Evolutionary conservation across 2,888 invertebrate species (phyloP), one percentile per base, ranked within the genome.

Genomic region (Biston betularia): DNA sequence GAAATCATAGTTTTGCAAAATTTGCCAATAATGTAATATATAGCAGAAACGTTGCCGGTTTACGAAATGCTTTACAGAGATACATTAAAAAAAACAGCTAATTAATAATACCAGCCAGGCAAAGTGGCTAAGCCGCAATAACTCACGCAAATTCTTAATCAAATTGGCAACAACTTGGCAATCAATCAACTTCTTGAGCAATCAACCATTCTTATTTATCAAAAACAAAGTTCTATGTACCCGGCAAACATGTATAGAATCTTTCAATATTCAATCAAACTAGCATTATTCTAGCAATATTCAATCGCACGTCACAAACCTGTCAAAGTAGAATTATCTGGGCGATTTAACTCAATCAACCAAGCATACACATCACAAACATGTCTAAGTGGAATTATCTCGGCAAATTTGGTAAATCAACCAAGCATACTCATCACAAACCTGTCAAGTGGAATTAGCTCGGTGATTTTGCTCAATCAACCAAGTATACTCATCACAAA

Each of bases 1-100:
- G 35, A 38, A 53, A 53, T 10, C 11, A 53, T 53, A 38, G 6
- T 53, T 53, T 54, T 54, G 54, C 54, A 12, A 8, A 54, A 54
- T 11, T 42, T 45, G 55, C 42, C 50, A 62, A 56, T 52, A 40
- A 35, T 59, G 9, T 57, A 34, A 38, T 14, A 56, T 2, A 7
- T 44, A 55, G 55, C 44, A n/a, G 44, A 54, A 53, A 53, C 7
- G 15, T 53, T 53, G 35, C 52, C 50, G n/a, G n/a, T 35, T 38
- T n/a, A 53, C 14, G 14, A 38, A 53, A 53, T 14, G 52, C 38
- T 14, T 38, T 38, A 53, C 38, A 15, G n/a, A n/a, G 0, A 7
- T 35, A 35, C 35, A 35, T 35, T n/a, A 24, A 34, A 35, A 38
- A 38, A 50, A 50, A 50, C 50, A 34, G 12, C 38, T 15, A 52